Evolutionary conservation across 2,888 invertebrate species (phyloP).

Genomic region (Ornithoptera alexandrae): DNA sequence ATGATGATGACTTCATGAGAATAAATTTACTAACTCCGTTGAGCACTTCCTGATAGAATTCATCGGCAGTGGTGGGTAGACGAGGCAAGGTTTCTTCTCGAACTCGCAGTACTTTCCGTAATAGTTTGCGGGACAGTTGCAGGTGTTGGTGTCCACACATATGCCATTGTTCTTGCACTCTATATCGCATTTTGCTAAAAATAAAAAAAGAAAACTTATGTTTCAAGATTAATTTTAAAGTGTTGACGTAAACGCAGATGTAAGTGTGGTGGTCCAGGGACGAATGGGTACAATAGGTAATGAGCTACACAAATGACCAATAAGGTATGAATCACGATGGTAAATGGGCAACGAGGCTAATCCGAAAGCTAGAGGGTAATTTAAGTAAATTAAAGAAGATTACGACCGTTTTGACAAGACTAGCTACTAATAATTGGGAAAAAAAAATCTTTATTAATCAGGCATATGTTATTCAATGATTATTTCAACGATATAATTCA

Average conservation of each 20-base stretch:
- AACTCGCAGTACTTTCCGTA: slow-evolving; percentile 87
- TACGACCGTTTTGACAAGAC: too few relatives aligned
- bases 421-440: too few relatives aligned
- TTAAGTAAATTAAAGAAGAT: too few relatives aligned
- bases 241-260: neutral
- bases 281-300: too few relatives aligned
- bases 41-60: slow-evolving; percentile 83
- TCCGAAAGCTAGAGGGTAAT: too few relatives aligned
- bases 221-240: neutral
- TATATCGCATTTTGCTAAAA: slow-evolving; percentile 85
- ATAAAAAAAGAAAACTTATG: slow-evolving; percentile 8
- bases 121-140: slow-evolving; percentile 86
- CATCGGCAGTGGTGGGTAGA: slow-evolving; percentile 82
- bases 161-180: slow-evolving; percentile 90
- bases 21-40: slow-evolving; percentile 79
- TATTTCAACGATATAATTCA: too few relatives aligned
- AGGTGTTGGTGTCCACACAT: slow-evolving; percentile 87
- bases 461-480: too few relatives aligned
- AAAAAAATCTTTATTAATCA: too few relatives aligned
- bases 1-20: neutral
- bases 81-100: slow-evolving; percentile 85
- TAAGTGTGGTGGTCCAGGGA: neutral
- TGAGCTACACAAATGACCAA: too few relatives aligned
- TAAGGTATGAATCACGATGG: too few relatives aligned
- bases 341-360: too few relatives aligned